Evolutionary conservation across 2,113 vertebrate species (phyloP), one percentile per base, ranked within the genome.

Genomic region (Himantopus leucocephalus): DNA sequence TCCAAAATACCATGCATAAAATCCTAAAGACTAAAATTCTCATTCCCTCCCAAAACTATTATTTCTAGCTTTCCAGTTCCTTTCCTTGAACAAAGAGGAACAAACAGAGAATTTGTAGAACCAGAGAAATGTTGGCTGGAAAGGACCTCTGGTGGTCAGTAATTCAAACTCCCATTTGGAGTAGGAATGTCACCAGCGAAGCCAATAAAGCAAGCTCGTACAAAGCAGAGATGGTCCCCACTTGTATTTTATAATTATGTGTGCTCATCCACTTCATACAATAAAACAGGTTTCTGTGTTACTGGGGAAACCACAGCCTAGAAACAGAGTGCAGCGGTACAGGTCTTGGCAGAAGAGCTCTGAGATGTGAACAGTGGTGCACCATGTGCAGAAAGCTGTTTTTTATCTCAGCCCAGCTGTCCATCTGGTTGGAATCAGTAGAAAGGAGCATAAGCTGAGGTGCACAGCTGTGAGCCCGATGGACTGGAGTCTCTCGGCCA

Each of bases 101-200:
- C 8, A 56, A 86, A 81, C 1, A 55, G 18, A 43, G 47, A 58
- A 39, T 52, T 0, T 68, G 29, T 10, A 79, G 59, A 90, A 47
- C 0, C 2, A 72, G 64, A 37, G 50, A 87, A 96, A 64, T 64
- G 52, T 73, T 87, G 74, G 16, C 81, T 88, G 50, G 27, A 94
- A 82, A 75, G 84, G 94, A 87, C 96, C 94, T 96, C 96, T 97
- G 74, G 70, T 95, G 96, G 93, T 91, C 77, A 85, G 47, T n/a
- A 48, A 34, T 55, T 73, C 84, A n/a, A 89, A 71, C 48, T 85
- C 70, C 67, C 52, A 22, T 78, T 90, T 48, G 81, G 24, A 82
- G 37, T 7, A 72, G 92, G 48, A 62, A 4, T 24, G 14, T 15
- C 2, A 0, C 56, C 35, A 71, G 27, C 56, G 83, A 90, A 91